Evolutionary conservation across 2,797 vertebrate genomes (phyloP).

Genomic region (Enteromius radiatus): DNA sequence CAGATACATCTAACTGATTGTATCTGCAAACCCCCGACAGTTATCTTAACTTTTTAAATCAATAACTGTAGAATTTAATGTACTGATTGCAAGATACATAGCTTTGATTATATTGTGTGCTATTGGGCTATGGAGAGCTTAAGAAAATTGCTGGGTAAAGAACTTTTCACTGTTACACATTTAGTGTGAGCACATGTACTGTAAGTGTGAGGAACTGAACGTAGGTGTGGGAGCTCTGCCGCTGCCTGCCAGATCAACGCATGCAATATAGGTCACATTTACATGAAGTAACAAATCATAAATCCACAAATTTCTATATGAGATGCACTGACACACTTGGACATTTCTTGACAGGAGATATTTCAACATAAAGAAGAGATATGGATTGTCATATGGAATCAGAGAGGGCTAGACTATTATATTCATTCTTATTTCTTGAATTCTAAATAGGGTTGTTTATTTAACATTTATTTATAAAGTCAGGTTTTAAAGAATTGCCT

Average conservation of each 20-base stretch:
- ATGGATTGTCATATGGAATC: neutral
- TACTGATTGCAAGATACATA: conserved; percentile 16
- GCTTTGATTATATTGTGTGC: conserved; percentile 31
- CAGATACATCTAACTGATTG: conserved; percentile 32
- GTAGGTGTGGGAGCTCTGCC: conserved; percentile 2
- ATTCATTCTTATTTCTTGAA: neutral
- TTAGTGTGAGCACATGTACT: neutral
- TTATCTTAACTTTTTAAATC: conserved; percentile 20
- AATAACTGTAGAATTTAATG: conserved; percentile 31
- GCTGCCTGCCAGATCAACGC: neutral
- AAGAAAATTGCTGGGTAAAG: conserved; percentile 18
- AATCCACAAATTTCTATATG: neutral
- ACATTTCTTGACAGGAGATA: neutral
- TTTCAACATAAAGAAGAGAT: neutral
- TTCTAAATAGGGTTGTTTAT: neutral
- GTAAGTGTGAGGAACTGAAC: conserved; percentile 18
- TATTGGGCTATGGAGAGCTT: conserved; percentile 2
- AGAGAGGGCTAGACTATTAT: neutral
- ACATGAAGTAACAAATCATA: neutral
- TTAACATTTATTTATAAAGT: neutral
- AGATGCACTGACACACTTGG: neutral
- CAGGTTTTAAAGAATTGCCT: no score
- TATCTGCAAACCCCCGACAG: conserved; percentile 28
- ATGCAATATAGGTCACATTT: conserved; percentile 29
- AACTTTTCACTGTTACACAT: conserved; percentile 17